Base-by-base conservation (phyloP, 2,888 invertebrate species). In the Leptinotarsa haldemani region DNA sequence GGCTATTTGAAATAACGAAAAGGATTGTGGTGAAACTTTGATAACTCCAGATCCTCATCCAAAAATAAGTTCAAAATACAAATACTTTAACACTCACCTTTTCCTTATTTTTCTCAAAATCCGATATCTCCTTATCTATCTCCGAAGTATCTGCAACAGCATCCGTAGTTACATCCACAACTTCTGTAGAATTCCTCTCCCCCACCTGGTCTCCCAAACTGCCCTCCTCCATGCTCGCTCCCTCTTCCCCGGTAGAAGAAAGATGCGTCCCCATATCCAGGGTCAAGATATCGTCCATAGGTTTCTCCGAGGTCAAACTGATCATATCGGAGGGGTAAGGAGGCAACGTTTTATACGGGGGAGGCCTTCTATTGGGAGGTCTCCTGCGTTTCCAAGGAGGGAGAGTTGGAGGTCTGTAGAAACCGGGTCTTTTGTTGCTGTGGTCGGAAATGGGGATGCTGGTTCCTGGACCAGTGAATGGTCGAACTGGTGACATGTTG, bases 381-480 rank as follows among this genome's bases (percentile, higher is more conserved):
- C 83, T 76, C 48, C 83, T 77, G 15, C 82, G 73, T 78, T 91
- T 92, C 93, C 93, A 93, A 0, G 93, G 92, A 9, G 92, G 92
- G 2, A 91, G 88, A 69, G 89, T 90, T 1, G 90, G 90, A 22
- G 91, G 88, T 71, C 87, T 81, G 25, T 75, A 75, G 50, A 78
- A 74, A 4, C 85, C 83, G 40, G 93, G 93, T 74, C 93, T 87
- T 80, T 90, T 89, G 75, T 85, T 82, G 16, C 74, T 73, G 74
- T 93, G 93, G 80, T 95, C 94, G 3, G 94, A 93, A 74, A 79
- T 87, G 77, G 93, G 93, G 74, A 91, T 86, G 78, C 89, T 75
- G 30, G 56, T 77, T 15, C 77, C 78, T 16, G 76, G 65, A 15
- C 76, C 76, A 0, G 69, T 71, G 20, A 76, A 92, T 0, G 93